Evolutionary conservation across 2,113 vertebrate genomes (phyloP).

Genomic region (Urocitellus parryii): DNA sequence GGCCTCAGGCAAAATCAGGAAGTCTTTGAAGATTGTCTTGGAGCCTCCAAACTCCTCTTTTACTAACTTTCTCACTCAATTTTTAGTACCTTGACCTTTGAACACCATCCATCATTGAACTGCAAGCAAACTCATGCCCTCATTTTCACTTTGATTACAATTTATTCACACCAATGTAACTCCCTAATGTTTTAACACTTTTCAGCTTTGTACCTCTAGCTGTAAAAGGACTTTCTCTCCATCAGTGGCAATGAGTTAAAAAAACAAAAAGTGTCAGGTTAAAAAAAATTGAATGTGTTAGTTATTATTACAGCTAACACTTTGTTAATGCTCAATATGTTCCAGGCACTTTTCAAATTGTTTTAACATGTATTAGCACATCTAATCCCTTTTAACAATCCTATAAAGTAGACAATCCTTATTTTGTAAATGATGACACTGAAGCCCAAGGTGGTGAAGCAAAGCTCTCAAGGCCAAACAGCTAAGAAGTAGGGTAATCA

Average conservation of each 20-base stretch:
- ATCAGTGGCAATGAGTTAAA: background rate
- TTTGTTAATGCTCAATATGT: conserved; percentile 20
- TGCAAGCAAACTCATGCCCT: background rate
- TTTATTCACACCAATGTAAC: conserved; percentile 43
- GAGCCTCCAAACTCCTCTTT: background rate
- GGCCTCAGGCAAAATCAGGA: background rate
- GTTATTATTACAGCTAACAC: conserved; percentile 57
- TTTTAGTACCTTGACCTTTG: conserved; percentile 18
- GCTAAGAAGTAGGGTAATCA: background rate
- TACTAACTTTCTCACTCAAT: background rate
- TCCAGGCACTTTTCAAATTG: conserved; percentile 1
- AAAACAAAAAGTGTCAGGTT: conserved; percentile 45
- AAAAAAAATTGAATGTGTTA: conserved; percentile 48
- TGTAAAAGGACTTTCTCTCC: conserved; percentile 40
- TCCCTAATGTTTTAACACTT: conserved; percentile 58
- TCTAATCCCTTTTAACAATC: background rate
- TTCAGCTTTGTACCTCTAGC: conserved; percentile 32
- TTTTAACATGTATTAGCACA: conserved; percentile 49
- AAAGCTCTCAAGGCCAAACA: background rate
- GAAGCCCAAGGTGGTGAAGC: background rate
- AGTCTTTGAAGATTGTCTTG: conserved; percentile 23
- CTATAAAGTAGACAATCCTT: background rate
- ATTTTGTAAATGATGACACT: conserved; percentile 37
- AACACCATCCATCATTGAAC: background rate
- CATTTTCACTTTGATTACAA: conserved; percentile 62